Evolutionary conservation across 2,888 invertebrate species (phyloP).

Genomic region (Stegana nigrithorax): DNA sequence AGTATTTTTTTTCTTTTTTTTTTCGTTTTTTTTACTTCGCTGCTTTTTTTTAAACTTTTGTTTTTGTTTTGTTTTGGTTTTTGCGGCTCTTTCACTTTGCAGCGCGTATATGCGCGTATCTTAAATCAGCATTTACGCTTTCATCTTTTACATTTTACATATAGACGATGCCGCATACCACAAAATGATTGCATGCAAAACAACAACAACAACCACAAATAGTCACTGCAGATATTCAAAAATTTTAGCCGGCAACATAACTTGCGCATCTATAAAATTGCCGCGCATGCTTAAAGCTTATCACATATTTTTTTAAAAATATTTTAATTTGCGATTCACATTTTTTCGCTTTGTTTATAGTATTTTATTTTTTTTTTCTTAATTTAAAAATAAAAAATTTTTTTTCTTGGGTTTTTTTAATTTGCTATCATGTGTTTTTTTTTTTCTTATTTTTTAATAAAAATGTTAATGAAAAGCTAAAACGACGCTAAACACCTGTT

Average conservation of each 20-base stretch:
- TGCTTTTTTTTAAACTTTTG: too few species aligned
- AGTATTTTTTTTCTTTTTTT: too few species aligned
- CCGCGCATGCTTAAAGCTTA: too few species aligned
- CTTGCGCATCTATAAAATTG: too few species aligned
- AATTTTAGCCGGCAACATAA: too few species aligned
- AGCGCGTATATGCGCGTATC: constrained; percentile 30
- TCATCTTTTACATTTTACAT: constrained; percentile 58
- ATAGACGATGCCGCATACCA: too few species aligned
- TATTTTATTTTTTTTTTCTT: not conserved
- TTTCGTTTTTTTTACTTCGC: not conserved
- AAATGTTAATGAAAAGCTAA: too few species aligned
- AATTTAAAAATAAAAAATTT: too few species aligned
- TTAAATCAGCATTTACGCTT: constrained; percentile 60
- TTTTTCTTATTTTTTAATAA: not conserved
- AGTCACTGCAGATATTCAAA: too few species aligned
- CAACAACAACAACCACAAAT: too few species aligned
- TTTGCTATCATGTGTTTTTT: constrained; percentile 35
- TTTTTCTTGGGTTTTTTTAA: not conserved
- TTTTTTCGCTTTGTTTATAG: constrained; percentile 33
- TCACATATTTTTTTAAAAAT: constrained; percentile 23
- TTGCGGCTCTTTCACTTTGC: constrained; percentile 16
- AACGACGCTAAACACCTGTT: too few species aligned
- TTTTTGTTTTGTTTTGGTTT: not conserved
- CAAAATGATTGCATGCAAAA: too few species aligned
- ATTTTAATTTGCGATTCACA: constrained; percentile 56